These are phyloP conservation scores for Aelia acuminata DNA, from an alignment of 2,888 invertebrate species.

Conservation along the genomic window DNA sequence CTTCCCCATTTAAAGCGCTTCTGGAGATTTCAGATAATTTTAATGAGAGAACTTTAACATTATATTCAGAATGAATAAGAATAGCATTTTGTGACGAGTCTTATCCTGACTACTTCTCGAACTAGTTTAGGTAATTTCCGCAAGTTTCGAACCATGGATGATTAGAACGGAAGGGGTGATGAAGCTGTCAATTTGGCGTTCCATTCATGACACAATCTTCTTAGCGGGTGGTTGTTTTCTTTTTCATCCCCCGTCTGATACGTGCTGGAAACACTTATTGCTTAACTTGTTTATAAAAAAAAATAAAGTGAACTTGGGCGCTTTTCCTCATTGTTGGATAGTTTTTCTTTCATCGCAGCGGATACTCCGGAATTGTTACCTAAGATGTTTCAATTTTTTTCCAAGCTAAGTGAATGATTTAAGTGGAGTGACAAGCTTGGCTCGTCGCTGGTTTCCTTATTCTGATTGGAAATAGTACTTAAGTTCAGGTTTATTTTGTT, in stretches of 20 bases:
- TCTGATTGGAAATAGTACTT: too few relatives aligned
- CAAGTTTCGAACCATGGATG: neutral
- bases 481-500: too few relatives aligned
- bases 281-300: neutral
- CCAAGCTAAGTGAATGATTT: too few relatives aligned
- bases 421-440: too few relatives aligned
- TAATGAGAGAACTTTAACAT: too few relatives aligned
- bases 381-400: neutral
- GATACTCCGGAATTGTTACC: neutral
- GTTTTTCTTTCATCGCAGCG: neutral
- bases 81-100: too few relatives aligned
- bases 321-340: neutral
- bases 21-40: too few relatives aligned
- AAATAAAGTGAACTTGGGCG: neutral
- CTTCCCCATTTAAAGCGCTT: too few relatives aligned
- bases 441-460: too few relatives aligned
- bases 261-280: neutral
- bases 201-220: neutral
- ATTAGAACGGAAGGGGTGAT: neutral
- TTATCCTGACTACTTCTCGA: neutral
- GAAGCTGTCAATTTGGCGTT: neutral
- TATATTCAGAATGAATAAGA: too few relatives aligned
- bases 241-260: neutral
- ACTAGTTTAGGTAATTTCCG: neutral
- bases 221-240: neutral